Conservation (phyloP, 2,888 invertebrate species). For the Piscicola geometra region DNA sequence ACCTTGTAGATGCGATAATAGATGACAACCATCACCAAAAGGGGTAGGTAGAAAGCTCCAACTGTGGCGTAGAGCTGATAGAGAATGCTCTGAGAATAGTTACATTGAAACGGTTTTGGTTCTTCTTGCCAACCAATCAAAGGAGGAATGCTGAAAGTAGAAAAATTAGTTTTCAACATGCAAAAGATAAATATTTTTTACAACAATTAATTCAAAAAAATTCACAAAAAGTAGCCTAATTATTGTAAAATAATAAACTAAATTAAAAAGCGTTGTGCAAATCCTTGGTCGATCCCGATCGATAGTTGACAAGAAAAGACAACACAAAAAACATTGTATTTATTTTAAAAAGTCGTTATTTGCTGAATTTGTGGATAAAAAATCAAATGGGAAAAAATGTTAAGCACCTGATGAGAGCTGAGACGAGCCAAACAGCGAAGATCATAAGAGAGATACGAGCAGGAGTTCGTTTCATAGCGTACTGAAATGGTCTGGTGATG, state of each 20-base stretch:
- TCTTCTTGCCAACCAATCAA: constrained; percentile 52
- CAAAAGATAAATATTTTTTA: too few species aligned
- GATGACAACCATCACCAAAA: constrained; percentile 90
- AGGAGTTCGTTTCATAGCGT: constrained; percentile 88
- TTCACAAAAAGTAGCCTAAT: too few species aligned
- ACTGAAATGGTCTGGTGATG: constrained; percentile 74
- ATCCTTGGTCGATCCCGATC: too few species aligned
- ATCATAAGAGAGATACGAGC: constrained; percentile 77
- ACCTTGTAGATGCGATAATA: constrained; percentile 76
- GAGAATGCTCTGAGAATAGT: constrained; percentile 85
- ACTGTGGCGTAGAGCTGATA: constrained; percentile 89
- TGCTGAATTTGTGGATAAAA: too few species aligned
- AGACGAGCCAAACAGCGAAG: constrained; percentile 83
- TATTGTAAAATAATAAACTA: too few species aligned
- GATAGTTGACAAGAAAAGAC: too few species aligned
- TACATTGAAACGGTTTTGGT: constrained; percentile 59
- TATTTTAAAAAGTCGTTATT: too few species aligned
- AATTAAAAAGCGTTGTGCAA: too few species aligned
- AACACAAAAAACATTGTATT: too few species aligned
- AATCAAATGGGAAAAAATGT: too few species aligned
- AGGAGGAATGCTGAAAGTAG: constrained; percentile 76
- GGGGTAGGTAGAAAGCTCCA: constrained; percentile 86
- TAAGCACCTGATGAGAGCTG: constrained; percentile 74
- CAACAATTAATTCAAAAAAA: too few species aligned
- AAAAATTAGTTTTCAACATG: too few species aligned